Evolutionary conservation across 2,888 invertebrate species (phyloP), one percentile per base, ranked within the genome.

Genomic region (Amphipoea oculea): DNA sequence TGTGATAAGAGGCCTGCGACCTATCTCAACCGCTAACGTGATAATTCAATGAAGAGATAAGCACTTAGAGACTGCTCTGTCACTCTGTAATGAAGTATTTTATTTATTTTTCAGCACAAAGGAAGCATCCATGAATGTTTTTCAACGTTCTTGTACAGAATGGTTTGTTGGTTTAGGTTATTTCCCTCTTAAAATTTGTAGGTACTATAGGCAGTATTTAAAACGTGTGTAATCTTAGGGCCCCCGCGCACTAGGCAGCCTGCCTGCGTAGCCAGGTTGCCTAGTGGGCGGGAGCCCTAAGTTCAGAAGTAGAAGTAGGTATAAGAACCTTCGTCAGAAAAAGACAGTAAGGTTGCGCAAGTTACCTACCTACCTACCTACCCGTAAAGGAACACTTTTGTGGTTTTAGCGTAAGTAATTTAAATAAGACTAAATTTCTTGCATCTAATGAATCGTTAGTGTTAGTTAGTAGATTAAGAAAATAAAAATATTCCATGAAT

Each of bases 21-120:
- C 45, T 68, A 29, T 11, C 57, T 9, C 57, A 57, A 62, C 62
- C 65, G 57, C 36, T 70, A 48, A 79, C 54, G 42, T 54, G n/a
- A n/a, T 45, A n/a, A 23, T 29, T 68, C 45, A 45, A 17, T 29
- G 7, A 66, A 12, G 2, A 69, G 29, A 36, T 68, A 29, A 20
- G 29, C 29, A 48, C 29, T 6, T 20, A 20, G 6, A 51, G 29
- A 14, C 20, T 69, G 29, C 6, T 23, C 14, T 17, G n/a, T n/a
- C 20, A 29, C 11, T 45, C 45, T 45, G 45, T 45, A 45, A 45
- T 45, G 45, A 45, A 45, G 45, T 67, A 66, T 40, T 40, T 7
- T n/a, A n/a, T 40, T 7, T n/a, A n/a, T 42, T n/a, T 14, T 62
- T 62, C 62, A 29, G 14, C 29, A 29, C 4, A 62, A 14, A 62